Evolutionary conservation across 2,888 invertebrate genomes (phyloP).

Genomic region (Oeneis ivallda): DNA sequence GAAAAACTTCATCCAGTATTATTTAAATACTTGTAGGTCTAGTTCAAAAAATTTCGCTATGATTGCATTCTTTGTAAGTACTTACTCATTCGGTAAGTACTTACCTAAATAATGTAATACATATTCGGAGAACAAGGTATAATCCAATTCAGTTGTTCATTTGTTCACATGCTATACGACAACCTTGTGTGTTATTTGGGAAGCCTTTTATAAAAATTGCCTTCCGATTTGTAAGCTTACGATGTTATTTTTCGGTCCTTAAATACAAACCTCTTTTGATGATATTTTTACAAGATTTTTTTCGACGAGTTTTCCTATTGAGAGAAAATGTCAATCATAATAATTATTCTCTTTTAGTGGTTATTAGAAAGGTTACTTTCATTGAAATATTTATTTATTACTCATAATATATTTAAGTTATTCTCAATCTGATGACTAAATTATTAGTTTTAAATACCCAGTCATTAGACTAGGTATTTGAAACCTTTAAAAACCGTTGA

Average conservation of each 20-base stretch:
- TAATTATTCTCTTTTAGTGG: no score
- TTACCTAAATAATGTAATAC: neutral
- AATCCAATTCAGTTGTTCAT: constrained; percentile 34
- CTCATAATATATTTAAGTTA: no score
- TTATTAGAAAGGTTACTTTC: no score
- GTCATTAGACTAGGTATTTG: no score
- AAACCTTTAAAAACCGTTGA: no score
- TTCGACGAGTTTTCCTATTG: neutral
- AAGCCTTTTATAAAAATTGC: constrained; percentile 44
- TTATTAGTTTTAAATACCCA: no score
- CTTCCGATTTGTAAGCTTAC: constrained; percentile 38
- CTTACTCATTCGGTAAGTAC: constrained; percentile 15
- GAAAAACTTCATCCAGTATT: neutral
- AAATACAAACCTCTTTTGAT: constrained; percentile 7
- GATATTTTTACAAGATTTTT: neutral
- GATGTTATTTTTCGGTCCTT: constrained; percentile 26
- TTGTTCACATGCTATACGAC: constrained; percentile 33
- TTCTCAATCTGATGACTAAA: no score
- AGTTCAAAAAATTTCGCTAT: neutral
- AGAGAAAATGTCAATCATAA: no score
- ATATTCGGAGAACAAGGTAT: constrained; percentile 24
- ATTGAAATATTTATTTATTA: no score
- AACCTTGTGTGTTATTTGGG: constrained; percentile 31
- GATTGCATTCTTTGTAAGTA: constrained; percentile 13
- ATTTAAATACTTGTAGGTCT: constrained; percentile 3